Percentiles rank a stretch among this genome's conserved stretches.
Evolutionary conservation across 2,888 invertebrate species (phyloP).

Genomic region (Pseudococcus viburni): DNA sequence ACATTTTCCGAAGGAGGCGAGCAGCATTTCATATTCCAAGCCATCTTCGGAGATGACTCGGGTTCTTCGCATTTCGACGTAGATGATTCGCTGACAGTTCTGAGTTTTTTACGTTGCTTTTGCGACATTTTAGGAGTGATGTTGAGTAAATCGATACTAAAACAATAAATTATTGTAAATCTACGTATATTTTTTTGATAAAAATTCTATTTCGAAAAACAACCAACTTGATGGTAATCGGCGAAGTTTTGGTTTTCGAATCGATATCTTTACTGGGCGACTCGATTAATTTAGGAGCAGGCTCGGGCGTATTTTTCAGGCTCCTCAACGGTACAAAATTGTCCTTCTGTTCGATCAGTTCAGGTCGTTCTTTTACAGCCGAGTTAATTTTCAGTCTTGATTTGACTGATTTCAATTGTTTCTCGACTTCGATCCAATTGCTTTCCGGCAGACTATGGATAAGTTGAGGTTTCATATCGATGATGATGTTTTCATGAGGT

Average conservation of each 20-base stretch:
- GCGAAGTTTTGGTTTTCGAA: background rate
- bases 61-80: conserved; percentile 1
- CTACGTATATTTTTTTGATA: too few relatives aligned
- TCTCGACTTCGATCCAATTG: conserved; percentile 47
- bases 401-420: conserved; percentile 54
- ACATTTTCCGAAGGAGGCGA: background rate
- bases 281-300: conserved; percentile 2
- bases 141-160: conserved; percentile 38
- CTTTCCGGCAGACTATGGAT: background rate
- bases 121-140: conserved; percentile 56
- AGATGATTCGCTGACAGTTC: conserved; percentile 30
- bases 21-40: conserved; percentile 38
- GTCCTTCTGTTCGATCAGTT: conserved; percentile 51
- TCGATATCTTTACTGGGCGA: background rate
- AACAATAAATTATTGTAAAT: background rate
- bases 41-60: conserved; percentile 14
- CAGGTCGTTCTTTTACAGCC: conserved; percentile 33
- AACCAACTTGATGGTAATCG: conserved; percentile 16
- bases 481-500: background rate
- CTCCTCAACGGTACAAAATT: conserved; percentile 33
- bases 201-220: too few relatives aligned
- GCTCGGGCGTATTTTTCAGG: background rate
- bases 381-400: conserved; percentile 50
- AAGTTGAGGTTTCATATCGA: conserved; percentile 28
- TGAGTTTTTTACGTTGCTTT: conserved; percentile 37